Conservation (phyloP, 2,888 invertebrate species). For the Papilio gigon region DNA sequence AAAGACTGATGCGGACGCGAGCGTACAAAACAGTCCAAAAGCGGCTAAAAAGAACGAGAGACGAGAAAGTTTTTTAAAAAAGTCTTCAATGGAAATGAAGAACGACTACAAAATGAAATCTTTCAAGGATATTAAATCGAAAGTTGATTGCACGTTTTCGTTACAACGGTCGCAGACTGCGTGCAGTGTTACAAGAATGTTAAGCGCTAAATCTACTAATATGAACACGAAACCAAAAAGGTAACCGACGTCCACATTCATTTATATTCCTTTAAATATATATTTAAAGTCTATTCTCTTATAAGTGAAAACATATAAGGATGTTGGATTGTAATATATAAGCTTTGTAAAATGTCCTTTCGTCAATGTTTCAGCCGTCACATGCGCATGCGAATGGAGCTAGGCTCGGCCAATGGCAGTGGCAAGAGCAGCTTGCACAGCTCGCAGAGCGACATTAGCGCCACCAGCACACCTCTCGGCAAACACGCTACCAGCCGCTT, state of each 20-base stretch:
- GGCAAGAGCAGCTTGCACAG: conserved; percentile 84
- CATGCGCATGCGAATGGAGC: conserved; percentile 80
- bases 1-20: conserved; percentile 78
- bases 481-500: conserved; percentile 79
- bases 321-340: neutral
- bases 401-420: conserved; percentile 79
- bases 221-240: conserved; percentile 77
- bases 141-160: conserved; percentile 84
- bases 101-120: conserved; percentile 87
- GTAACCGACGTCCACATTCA: conserved; percentile 51
- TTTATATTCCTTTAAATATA: neutral
- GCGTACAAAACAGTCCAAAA: conserved; percentile 83
- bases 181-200: conserved; percentile 75
- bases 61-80: conserved; percentile 84
- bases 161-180: conserved; percentile 78
- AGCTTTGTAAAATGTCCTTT: neutral
- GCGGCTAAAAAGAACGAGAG: conserved; percentile 84
- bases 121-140: conserved; percentile 94
- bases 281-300: conserved; percentile 1
- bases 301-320: neutral
- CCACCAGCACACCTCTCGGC: conserved; percentile 80
- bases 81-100: conserved; percentile 87
- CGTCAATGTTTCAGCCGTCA: conserved; percentile 64
- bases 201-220: conserved; percentile 73
- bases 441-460: conserved; percentile 87